Conservation (phyloP, 23 tunicate species). For the Halocynthia roretzi region DNA sequence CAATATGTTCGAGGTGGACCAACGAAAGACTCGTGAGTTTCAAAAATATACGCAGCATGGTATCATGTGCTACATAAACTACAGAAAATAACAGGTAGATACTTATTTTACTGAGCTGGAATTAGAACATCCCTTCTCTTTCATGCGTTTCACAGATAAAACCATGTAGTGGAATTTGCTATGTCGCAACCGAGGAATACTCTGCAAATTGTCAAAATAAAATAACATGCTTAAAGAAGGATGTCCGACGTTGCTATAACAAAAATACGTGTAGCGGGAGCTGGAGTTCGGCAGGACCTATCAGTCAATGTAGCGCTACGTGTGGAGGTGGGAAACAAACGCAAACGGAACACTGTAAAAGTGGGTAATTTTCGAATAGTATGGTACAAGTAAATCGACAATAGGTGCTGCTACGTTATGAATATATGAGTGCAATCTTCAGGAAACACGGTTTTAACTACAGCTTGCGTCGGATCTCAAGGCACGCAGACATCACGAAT, state of each 20-base stretch:
- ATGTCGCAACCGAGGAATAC: slow-evolving; percentile 2
- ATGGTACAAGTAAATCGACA: neutral
- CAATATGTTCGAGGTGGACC: neutral
- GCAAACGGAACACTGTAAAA: neutral
- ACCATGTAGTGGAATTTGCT: slow-evolving; percentile 18
- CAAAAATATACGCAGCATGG: neutral
- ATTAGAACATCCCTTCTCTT: too few species aligned
- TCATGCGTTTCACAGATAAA: neutral
- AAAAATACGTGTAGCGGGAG: slow-evolving; percentile 1
- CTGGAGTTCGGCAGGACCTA: neutral
- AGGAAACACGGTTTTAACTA: neutral
- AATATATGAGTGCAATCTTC: neutral
- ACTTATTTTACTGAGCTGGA: too few species aligned
- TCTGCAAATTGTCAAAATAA: neutral
- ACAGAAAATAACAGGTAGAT: too few species aligned
- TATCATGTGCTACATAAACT: too few species aligned
- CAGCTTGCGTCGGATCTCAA: neutral
- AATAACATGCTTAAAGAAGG: neutral
- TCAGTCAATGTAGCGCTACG: neutral
- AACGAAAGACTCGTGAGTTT: neutral
- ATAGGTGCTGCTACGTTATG: neutral
- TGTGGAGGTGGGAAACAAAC: neutral
- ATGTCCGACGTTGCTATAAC: slow-evolving; percentile 17
- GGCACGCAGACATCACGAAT: neutral
- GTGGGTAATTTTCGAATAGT: neutral